Base-by-base conservation (phyloP, 2,113 vertebrate species). In the Gobio gobio region DNA sequence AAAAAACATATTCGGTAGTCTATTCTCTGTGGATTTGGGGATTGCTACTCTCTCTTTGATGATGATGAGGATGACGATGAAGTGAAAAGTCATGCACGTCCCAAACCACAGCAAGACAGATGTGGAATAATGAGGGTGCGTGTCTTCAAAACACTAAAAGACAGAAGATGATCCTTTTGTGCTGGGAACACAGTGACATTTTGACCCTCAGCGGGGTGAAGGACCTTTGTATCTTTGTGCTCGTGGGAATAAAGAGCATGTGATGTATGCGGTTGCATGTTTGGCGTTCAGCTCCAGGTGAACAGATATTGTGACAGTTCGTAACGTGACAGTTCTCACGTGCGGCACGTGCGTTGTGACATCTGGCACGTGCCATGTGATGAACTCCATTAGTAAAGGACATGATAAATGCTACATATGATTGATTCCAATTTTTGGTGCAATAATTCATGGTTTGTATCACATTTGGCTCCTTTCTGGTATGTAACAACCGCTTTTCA, bases 121-220 rank as follows among this genome's bases (percentile, higher is more conserved):
- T 80, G 59, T 49, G 43, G 16, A 80, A 29, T 22, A 63, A 43
- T 74, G 74, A 88, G 86, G 87, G 87, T 43, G 64, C 92, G 88
- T 82, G 88, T 91, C 90, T 89, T 91, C 47, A 81, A 86, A 72
- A 80, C 75, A 70, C 91, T 89, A 88, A 89, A 87, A 90, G 88
- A 56, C 43, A 75, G 83, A 49, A 16, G 75, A 33, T 59, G 8
- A 85, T 86, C 61, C 76, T 82, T 75, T 90, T 93, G 33, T 87
- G 92, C 93, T 94, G 93, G 94, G 94, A 95, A 95, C 89, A 78
- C 82, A 66, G 84, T 74, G 94, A 93, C 93, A 91, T 91, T 83
- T 84, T 78, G 90, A 95, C 94, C 93, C 86, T 87, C 89, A 87
- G 26, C 61, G 84, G 92, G 88, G 89, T 91, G 85, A 92, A 89